Conservation (phyloP, 1,140 invertebrate genomes). For the Popillia japonica region DNA sequence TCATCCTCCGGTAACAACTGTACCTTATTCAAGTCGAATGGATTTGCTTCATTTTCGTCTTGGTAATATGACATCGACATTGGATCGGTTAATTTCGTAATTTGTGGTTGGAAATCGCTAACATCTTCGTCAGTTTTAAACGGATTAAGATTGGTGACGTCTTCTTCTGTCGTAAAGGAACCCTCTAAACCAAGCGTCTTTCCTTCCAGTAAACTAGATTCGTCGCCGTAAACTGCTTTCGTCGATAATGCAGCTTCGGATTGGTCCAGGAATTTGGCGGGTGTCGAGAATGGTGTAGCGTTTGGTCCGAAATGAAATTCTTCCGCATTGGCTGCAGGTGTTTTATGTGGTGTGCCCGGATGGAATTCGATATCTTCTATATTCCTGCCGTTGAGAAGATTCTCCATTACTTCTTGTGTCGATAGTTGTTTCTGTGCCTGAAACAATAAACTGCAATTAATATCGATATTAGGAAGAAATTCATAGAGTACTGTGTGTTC, state of each 20-base stretch:
- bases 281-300: constrained; percentile 51
- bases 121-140: background rate
- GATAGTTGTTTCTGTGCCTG: constrained; percentile 51
- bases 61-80: constrained; percentile 77
- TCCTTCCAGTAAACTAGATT: constrained; percentile 54
- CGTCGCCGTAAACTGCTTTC: constrained; percentile 64
- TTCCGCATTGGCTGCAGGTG: constrained; percentile 41
- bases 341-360: constrained; percentile 48
- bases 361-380: constrained; percentile 59
- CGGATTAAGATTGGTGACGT: background rate
- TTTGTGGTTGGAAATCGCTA: background rate
- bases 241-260: constrained; percentile 63
- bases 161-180: constrained; percentile 28
- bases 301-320: constrained; percentile 59
- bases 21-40: constrained; percentile 71
- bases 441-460: constrained; percentile 16
- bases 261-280: constrained; percentile 59
- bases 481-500: too few species aligned
- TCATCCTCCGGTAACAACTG: constrained; percentile 68
- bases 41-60: constrained; percentile 64
- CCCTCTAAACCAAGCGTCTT: constrained; percentile 29
- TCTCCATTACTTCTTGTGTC: constrained; percentile 54
- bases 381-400: constrained; percentile 57
- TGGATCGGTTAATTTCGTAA: constrained; percentile 65
- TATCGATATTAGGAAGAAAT: background rate